phyloP scores from a whole-genome alignment of 2,797 vertebrate genomes.

The Pitangus sulphuratus region DNA sequence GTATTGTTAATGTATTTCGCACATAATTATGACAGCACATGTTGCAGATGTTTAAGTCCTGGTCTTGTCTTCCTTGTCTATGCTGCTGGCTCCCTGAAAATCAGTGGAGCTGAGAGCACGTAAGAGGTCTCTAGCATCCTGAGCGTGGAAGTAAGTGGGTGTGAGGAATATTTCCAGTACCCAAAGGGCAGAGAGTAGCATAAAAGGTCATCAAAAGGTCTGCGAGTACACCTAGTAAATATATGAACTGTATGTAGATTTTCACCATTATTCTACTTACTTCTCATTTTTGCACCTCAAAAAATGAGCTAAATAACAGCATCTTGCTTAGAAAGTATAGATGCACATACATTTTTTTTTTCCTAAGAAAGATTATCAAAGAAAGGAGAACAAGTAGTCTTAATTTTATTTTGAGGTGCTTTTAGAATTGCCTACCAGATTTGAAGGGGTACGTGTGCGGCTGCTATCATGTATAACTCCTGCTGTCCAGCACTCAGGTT shows the following conservation, averaged over 20 bases:
- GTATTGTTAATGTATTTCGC: not conserved
- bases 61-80: not conserved
- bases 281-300: not conserved
- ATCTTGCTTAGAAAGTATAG: not conserved
- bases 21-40: not conserved
- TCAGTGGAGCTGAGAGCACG: not conserved
- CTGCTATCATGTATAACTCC: not conserved
- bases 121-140: not conserved
- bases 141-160: not conserved
- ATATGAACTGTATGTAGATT: not conserved
- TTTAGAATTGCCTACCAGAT: not conserved
- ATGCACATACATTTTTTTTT: not conserved
- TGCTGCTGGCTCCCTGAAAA: not conserved
- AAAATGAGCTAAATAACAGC: not conserved
- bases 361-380: not conserved
- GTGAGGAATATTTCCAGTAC: not conserved
- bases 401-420: not conserved
- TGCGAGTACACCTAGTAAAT: not conserved
- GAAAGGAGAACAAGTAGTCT: not conserved
- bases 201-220: not conserved
- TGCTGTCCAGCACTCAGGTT: not conserved
- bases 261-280: not conserved
- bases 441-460: not conserved
- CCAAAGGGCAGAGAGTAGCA: not conserved
- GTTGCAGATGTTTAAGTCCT: not conserved